A percentile compares a stretch with the other conserved stretches of the same genome.
phyloP scores from a whole-genome alignment of 2,113 vertebrate species.

The Pipra filicauda region DNA sequence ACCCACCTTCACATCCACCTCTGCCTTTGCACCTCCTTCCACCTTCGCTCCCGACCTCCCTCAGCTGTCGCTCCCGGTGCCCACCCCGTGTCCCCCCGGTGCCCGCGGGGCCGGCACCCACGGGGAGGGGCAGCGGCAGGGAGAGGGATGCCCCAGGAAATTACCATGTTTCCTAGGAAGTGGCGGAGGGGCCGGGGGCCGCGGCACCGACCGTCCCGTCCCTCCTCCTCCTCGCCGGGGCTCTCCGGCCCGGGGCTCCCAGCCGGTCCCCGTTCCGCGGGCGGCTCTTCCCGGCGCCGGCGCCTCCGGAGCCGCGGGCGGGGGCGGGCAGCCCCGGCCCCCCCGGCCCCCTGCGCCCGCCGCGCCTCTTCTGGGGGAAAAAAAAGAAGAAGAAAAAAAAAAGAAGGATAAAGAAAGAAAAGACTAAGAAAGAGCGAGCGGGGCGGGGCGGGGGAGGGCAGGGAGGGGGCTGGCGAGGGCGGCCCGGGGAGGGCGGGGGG shows the following conservation, averaged over 20 bases:
- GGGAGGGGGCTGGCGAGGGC: no score
- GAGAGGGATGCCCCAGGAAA: background rate
- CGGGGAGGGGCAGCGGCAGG: background rate
- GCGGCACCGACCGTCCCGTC: background rate
- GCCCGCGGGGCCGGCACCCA: background rate
- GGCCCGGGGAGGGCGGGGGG: no score
- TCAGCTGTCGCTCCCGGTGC: background rate
- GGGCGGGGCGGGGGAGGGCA: no score
- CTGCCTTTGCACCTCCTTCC: background rate
- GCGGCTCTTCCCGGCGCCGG: background rate
- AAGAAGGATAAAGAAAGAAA: no score
- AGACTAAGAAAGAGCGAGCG: no score
- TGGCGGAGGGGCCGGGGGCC: background rate
- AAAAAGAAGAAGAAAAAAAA: no score
- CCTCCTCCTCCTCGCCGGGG: background rate
- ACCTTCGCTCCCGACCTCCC: background rate
- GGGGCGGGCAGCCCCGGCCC: background rate
- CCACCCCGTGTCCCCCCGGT: background rate
- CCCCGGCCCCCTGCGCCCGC: no score
- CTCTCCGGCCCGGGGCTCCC: background rate
- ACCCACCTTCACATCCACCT: background rate
- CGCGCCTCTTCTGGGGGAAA: no score
- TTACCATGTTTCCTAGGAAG: slow-evolving; percentile 36
- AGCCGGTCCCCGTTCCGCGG: background rate
- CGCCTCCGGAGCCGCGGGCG: background rate